Evolutionary conservation across 2,888 invertebrate species (phyloP).

Genomic region (Macrosoma leucophasiata): DNA sequence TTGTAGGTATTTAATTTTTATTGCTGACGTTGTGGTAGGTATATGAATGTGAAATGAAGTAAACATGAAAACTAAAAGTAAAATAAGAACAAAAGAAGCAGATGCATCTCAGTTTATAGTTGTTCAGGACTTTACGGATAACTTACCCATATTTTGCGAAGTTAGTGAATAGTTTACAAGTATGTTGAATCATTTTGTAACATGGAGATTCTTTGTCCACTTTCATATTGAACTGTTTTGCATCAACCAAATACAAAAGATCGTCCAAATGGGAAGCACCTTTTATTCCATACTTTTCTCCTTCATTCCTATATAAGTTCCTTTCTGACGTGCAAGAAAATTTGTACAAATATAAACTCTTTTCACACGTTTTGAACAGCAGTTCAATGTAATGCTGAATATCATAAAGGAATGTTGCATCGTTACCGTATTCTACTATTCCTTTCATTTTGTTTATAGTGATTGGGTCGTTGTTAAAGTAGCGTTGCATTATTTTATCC

Average conservation of each 20-base stretch:
- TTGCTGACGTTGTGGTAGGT: too few species aligned
- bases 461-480: slow-evolving; percentile 29
- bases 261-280: slow-evolving; percentile 24
- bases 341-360: slow-evolving; percentile 32
- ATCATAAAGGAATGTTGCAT: slow-evolving; percentile 27
- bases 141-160: slow-evolving; percentile 27
- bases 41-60: too few species aligned
- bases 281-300: slow-evolving; percentile 6
- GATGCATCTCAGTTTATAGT: too few species aligned
- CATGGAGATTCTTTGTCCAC: slow-evolving; percentile 14
- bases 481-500: slow-evolving; percentile 27
- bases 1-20: too few species aligned
- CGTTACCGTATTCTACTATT: slow-evolving; percentile 25
- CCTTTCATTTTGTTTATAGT: slow-evolving; percentile 24
- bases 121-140: too few species aligned
- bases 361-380: slow-evolving; percentile 19
- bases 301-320: slow-evolving; percentile 24
- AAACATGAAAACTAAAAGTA: too few species aligned
- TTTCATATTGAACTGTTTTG: slow-evolving; percentile 11
- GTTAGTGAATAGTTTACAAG: slow-evolving; percentile 21
- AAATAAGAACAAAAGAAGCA: too few species aligned
- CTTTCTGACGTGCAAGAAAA: slow-evolving; percentile 34
- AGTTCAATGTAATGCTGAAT: slow-evolving; percentile 28
- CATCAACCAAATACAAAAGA: slow-evolving; percentile 22
- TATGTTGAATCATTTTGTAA: slow-evolving; percentile 20